Base-by-base conservation (phyloP, 2,797 vertebrate species). In the Sebastes matsubarae region DNA sequence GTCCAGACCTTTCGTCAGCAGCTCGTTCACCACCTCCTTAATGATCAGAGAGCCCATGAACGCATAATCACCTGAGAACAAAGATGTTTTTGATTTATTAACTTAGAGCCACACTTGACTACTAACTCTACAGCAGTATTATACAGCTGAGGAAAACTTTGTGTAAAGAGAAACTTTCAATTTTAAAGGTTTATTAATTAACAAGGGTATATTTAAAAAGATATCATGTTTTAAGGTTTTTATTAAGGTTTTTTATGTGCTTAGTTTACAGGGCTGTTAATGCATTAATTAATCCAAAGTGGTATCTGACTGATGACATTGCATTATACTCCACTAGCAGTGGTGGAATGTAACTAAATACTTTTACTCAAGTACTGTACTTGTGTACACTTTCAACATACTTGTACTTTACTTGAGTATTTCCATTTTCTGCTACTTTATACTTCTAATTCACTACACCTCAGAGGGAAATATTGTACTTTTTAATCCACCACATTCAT, bases 1-100 rank as follows among this genome's bases (percentile, higher is more conserved):
- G 30, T 96, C 94, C 73, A 99, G 95, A 32, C 98, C 98, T 91
- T 96, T 97, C 34, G 93, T 96, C 86, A 98, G 91, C 58, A 99
- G 96, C 79, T 98, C 97, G 50, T 97, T 97, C 66, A 99, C 95
- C 81, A 99, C 98, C 91, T 99, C 98, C 90, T 95, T 96, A 83
- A 99, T 97, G 91, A 99, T 99, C 94, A 97, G 95, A 34, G 97
- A 96, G 14, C 98, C 98, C 98, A 99, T 99, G 92, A 99, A 99
- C 3, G 97, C 97, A n/a, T 98, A 99, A 76, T 96, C 96, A 84
- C 90, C 98, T 99, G 94, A 86, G 89, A 65, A 87, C 42, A 72
- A 25, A 74, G 22, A 36, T 8, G 10, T 42, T 38, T 72, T 61
- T 65, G 14, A 81, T 82, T 82, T 96, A 94, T 25, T 59, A 12